Evolutionary conservation across 2,888 invertebrate species (phyloP).

Genomic region (Latrodectus elegans): DNA sequence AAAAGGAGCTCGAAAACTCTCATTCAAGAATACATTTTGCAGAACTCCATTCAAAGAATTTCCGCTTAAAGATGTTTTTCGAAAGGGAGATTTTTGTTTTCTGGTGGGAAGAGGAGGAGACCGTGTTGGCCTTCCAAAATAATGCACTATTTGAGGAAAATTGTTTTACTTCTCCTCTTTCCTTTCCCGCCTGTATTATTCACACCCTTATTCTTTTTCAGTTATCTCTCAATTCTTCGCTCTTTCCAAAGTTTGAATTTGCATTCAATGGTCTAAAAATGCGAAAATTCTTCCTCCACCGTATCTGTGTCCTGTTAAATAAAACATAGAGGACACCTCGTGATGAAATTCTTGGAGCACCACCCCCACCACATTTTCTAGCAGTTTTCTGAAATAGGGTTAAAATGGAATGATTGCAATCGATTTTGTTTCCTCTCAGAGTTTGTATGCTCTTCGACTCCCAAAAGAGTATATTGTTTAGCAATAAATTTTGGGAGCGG

Average conservation of each 20-base stretch:
- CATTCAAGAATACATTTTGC: conserved; percentile 45
- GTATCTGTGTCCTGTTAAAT: conserved; percentile 26
- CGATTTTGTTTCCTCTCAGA: no score
- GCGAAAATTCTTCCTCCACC: conserved; percentile 14
- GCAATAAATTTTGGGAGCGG: no score
- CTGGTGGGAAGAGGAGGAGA: not conserved
- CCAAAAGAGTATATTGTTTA: no score
- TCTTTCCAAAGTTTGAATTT: conserved; percentile 38
- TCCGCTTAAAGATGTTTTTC: conserved; percentile 33
- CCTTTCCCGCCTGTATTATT: not conserved
- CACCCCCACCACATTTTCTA: not conserved
- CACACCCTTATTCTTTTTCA: no score
- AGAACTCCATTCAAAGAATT: conserved; percentile 28
- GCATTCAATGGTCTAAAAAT: conserved; percentile 34
- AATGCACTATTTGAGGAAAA: conserved; percentile 45
- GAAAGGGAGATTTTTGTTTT: conserved; percentile 19
- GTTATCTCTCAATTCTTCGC: not conserved
- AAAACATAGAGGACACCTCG: conserved; percentile 31
- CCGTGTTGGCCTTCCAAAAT: conserved; percentile 51
- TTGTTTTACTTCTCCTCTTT: conserved; percentile 18
- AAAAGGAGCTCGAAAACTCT: conserved; percentile 50
- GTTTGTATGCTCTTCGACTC: no score
- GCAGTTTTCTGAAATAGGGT: not conserved
- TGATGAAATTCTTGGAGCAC: conserved; percentile 21
- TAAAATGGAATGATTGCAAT: conserved; percentile 4